Percentiles rank a stretch among this genome's conserved stretches.
phyloP scores from a whole-genome alignment of 2,888 invertebrate genomes.

The Hecatera dysodea region DNA sequence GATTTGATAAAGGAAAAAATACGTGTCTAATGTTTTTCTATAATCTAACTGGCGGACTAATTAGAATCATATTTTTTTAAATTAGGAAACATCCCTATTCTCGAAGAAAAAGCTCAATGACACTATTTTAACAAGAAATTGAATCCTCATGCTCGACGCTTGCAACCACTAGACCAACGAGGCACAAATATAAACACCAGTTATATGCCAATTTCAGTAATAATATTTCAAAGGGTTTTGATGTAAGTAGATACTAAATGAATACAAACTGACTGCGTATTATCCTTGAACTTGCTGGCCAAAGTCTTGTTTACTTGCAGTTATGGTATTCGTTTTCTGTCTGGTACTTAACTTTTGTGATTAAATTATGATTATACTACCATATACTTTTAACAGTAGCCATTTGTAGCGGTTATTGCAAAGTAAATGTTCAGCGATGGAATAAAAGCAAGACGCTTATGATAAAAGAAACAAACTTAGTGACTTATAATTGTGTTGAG shows the following conservation, averaged over 20 bases:
- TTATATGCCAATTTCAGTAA: neutral
- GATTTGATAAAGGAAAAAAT: too few species aligned
- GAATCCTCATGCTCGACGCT: neutral
- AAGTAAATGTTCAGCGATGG: neutral
- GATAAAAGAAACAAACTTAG: too few species aligned
- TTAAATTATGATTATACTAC: neutral
- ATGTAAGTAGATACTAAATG: neutral
- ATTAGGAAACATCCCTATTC: too few species aligned
- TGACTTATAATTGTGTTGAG: too few species aligned
- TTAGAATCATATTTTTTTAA: too few species aligned
- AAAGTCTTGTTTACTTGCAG: slow-evolving; percentile 18
- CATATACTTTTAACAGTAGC: neutral
- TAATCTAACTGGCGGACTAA: too few species aligned
- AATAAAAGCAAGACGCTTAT: neutral
- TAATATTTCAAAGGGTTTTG: neutral
- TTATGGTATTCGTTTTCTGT: neutral
- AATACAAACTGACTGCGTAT: neutral
- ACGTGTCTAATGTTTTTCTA: too few species aligned
- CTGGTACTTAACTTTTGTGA: neutral
- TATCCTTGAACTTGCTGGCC: slow-evolving; percentile 19
- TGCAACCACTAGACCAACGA: neutral
- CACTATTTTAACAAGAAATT: too few species aligned
- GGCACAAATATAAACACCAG: too few species aligned
- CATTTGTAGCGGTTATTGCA: neutral
- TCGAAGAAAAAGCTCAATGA: too few species aligned